Evolutionary conservation across 2,797 vertebrate genomes (phyloP), one percentile per base, ranked within the genome.

Genomic region (Chiroxiphia lanceolata): DNA sequence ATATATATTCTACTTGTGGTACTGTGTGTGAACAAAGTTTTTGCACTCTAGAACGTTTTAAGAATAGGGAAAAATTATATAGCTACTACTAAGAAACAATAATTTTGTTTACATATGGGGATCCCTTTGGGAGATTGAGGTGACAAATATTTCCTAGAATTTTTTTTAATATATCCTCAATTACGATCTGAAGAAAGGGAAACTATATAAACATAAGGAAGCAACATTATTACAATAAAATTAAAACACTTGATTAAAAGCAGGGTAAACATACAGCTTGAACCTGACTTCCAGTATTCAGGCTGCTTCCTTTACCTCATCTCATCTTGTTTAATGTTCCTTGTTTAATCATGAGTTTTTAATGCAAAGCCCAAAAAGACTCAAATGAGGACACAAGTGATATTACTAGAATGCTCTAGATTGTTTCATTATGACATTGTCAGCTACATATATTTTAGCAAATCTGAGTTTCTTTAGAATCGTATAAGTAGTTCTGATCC

Each of bases 401-500:
- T 33, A 4, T 22, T 38, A 34, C 6, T 45, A 4, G 25, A 76
- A 45, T 63, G 25, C 15, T 59, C 21, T 47, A 13, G 15, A 5
- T 45, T 61, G 29, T 50, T 83, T 59, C 3, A 11, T 34, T 42
- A 6, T 48, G 26, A 9, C 4, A 3, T 15, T 45, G 11, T 26
- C 63, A 14, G 5, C 19, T 25, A 23, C 0, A 0, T 16, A 1
- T 16, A 6, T 50, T 78, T 64, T 26, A 45, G 18, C 5, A 69
- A 53, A 61, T 36, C 14, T 31, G 33, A 68, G 10, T 42, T 56
- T 69, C 13, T 83, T 70, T 59, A 51, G n/a, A 15, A 10, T n/a
- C 0, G 0, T 29, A 0, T 48, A 4, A 44, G 25, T 34, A 31
- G 11, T 25, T 80, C 34, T 67, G 23, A 36, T 59, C 16, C 2